Percentiles rank a stretch among this genome's conserved stretches.
Conservation (phyloP, 2,797 vertebrate genomes). For the Rhinogobio ventralis region DNA sequence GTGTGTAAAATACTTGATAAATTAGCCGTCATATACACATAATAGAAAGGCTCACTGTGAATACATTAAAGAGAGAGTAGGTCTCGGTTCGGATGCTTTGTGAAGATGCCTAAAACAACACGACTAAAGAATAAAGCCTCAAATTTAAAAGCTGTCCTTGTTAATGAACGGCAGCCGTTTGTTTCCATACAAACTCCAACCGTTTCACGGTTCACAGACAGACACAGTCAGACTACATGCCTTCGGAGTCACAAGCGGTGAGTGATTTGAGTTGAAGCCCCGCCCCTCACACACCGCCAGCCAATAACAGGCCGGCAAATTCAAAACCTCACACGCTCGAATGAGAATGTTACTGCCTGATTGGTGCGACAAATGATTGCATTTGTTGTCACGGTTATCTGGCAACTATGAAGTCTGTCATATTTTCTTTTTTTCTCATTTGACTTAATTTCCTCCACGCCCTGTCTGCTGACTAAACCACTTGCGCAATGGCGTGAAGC, state of each 20-base stretch:
- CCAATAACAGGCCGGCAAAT: conserved; percentile 37
- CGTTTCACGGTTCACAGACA: background rate
- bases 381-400: background rate
- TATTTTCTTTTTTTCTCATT: background rate
- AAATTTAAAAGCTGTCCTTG: background rate
- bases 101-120: background rate
- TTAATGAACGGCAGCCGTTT: background rate
- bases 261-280: conserved; percentile 37
- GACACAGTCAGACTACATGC: background rate
- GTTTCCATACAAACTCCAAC: background rate
- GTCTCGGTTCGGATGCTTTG: background rate
- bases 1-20: background rate
- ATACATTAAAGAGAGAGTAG: background rate
- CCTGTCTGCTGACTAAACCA: conserved; percentile 27
- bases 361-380: background rate
- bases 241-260: conserved; percentile 3
- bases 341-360: background rate
- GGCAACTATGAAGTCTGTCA: background rate
- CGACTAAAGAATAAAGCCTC: background rate
- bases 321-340: conserved; percentile 7
- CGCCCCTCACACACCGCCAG: background rate
- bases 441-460: conserved; percentile 6
- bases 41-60: background rate
- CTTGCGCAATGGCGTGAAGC: background rate
- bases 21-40: background rate